A percentile compares a stretch with the other conserved stretches of the same genome.
These are phyloP conservation scores for Himalopsyche anomala DNA, from an alignment of 2,888 invertebrate genomes.

Conservation along the genomic window DNA sequence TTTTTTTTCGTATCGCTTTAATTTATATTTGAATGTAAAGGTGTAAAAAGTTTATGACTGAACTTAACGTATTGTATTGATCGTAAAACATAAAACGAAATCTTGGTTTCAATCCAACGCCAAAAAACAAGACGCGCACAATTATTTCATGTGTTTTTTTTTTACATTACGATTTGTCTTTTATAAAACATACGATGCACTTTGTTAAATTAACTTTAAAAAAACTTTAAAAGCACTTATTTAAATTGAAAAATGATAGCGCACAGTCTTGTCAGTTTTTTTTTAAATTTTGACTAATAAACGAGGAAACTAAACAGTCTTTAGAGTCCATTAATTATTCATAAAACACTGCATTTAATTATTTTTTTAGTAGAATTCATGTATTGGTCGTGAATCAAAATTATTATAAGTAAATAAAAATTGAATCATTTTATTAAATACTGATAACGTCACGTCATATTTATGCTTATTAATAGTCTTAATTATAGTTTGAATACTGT, in stretches of 20 bases:
- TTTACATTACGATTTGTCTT: background rate
- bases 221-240: background rate
- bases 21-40: conserved; percentile 33
- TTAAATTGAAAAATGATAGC: background rate
- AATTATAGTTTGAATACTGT: no score
- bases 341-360: no score
- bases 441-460: no score
- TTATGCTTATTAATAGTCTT: no score
- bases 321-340: no score
- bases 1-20: conserved; percentile 45
- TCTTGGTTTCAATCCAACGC: background rate
- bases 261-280: background rate
- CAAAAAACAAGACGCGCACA: background rate
- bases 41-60: conserved; percentile 58
- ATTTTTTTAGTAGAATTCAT: no score
- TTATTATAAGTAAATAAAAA: no score
- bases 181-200: background rate
- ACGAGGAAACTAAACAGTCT: no score
- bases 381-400: no score
- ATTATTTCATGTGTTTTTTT: background rate
- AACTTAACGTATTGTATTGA: conserved; percentile 51
- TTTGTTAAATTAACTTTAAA: background rate
- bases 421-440: no score
- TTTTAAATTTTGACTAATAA: no score
- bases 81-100: conserved; percentile 44